Evolutionary conservation across 1,140 invertebrate genomes (phyloP).

Genomic region (Pseudomyrmex concolor): DNA sequence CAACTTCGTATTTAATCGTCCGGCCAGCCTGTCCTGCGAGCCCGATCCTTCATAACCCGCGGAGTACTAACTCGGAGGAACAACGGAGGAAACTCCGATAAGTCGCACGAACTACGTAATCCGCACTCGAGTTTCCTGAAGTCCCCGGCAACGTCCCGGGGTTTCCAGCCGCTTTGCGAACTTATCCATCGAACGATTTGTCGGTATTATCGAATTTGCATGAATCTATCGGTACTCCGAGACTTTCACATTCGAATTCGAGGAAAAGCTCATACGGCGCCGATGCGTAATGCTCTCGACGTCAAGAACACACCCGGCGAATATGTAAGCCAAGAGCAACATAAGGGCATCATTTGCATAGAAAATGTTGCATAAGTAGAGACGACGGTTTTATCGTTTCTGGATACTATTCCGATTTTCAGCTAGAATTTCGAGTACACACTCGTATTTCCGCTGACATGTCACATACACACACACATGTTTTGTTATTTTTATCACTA

Average conservation of each 20-base stretch:
- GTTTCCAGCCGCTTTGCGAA: conserved; percentile 48
- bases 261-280: conserved; percentile 41
- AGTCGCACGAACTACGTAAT: conserved; percentile 73
- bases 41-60: conserved; percentile 61
- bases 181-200: conserved; percentile 70
- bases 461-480: background rate
- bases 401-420: conserved; percentile 23
- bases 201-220: conserved; percentile 72
- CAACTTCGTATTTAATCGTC: conserved; percentile 72
- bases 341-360: conserved; percentile 61
- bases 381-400: conserved; percentile 48
- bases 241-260: conserved; percentile 53
- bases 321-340: conserved; percentile 61
- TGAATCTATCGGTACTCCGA: conserved; percentile 57
- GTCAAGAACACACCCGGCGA: conserved; percentile 53
- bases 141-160: conserved; percentile 33
- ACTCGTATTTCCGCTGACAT: background rate
- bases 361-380: conserved; percentile 45
- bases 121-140: conserved; percentile 63
- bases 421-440: background rate
- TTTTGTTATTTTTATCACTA: background rate
- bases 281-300: conserved; percentile 32
- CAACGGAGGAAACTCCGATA: conserved; percentile 69
- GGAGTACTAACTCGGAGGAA: conserved; percentile 49
- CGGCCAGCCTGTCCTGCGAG: conserved; percentile 11